These are phyloP conservation scores for Epinotia ramella DNA, from an alignment of 2,888 invertebrate species.

Conservation along the genomic window DNA sequence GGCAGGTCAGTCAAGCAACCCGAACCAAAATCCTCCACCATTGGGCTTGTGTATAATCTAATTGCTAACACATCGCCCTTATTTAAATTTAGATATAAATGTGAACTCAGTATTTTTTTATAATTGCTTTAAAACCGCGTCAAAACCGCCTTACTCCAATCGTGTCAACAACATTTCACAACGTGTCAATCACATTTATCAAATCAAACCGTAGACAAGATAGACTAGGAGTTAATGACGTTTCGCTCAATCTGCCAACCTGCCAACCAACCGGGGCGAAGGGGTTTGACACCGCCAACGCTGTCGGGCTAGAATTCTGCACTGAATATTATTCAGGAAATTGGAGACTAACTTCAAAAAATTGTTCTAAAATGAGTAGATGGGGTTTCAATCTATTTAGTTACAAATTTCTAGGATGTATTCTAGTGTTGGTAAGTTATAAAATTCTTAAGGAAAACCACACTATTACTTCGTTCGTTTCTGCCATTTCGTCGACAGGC, in stretches of 20 bases:
- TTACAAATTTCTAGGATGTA: constrained; percentile 64
- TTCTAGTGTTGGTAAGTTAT: constrained; percentile 72
- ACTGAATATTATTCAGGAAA: constrained; percentile 39
- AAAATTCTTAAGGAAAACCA: constrained; percentile 34
- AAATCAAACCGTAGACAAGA: constrained; percentile 30
- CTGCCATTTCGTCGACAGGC: constrained; percentile 35
- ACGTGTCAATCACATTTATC: no score
- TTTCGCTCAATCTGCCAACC: constrained; percentile 42
- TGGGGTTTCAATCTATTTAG: constrained; percentile 60
- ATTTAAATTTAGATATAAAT: no score
- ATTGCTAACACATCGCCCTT: no score
- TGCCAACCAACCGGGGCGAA: constrained; percentile 44
- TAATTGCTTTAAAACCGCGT: no score
- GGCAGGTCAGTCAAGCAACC: no score
- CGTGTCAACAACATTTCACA: not conserved
- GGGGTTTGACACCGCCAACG: constrained; percentile 43
- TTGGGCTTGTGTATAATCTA: no score
- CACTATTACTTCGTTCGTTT: constrained; percentile 8
- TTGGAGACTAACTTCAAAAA: constrained; percentile 15
- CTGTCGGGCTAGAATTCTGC: constrained; percentile 20
- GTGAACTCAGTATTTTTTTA: no score
- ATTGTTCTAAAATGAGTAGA: constrained; percentile 60
- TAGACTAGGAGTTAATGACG: constrained; percentile 28
- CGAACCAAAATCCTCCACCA: no score
- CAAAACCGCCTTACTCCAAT: no score